Evolutionary conservation across 2,888 invertebrate genomes (phyloP), one percentile per base, ranked within the genome.

Genomic region (Tinea pellionella): DNA sequence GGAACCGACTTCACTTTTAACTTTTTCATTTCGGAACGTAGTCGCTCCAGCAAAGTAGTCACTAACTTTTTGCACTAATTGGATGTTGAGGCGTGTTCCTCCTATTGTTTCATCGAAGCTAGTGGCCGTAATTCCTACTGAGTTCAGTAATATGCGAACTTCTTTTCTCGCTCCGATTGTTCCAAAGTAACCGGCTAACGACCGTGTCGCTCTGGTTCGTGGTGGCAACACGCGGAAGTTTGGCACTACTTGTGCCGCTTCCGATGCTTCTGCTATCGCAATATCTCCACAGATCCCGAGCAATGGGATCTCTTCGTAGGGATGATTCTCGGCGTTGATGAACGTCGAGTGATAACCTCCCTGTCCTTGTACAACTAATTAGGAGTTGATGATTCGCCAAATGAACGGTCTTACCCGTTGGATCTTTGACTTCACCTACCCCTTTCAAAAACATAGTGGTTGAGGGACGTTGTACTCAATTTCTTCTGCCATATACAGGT

Each of bases 271-370:
- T 16, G 71, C 71, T 71, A 73, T 73, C 1, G 69, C 64, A 66
- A 72, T 67, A 59, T n/a, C n/a, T n/a, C n/a, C n/a, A n/a, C n/a
- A n/a, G n/a, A n/a, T n/a, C n/a, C n/a, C n/a, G 58, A 72, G 62
- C 2, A 66, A 65, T 4, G 69, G 70, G 32, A 68, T 62, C 61
- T 72, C 72, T 62, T 74, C 72, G 62, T 70, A 74, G 13, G 69
- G 55, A 42, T 66, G 69, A 62, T 74, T 72, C 7, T 62, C 68
- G 51, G n/a, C n/a, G 24, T 64, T 64, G 7, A 74, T 61, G 6
- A 7, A 61, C n/a, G 16, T 30, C 37, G 69, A 64, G 59, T 72
- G 73, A 57, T 74, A 73, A 8, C 71, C 70, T 37, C 67, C 66
- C n/a, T 66, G 64, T 3, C 62, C 62, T 64, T 66, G 66, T 4